phyloP scores from a whole-genome alignment of 2,888 invertebrate genomes.

The Macrostomum cliftonense region DNA sequence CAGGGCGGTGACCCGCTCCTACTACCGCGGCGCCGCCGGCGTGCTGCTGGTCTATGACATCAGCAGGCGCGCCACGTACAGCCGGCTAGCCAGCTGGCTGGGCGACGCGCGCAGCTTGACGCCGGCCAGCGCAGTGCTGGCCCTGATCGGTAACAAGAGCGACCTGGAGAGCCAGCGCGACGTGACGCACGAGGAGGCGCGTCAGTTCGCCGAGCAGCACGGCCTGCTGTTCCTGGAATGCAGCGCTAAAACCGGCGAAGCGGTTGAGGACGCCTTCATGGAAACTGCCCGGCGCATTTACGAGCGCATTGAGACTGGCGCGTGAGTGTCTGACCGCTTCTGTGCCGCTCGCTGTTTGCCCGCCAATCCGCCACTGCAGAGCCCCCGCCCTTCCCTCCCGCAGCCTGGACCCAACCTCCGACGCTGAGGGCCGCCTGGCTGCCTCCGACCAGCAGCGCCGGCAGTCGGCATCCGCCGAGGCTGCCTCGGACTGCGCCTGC shows the following conservation, averaged over 20 bases:
- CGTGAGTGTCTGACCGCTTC: too few species aligned
- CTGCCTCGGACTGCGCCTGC: too few species aligned
- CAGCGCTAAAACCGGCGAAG: constrained; percentile 52
- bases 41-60: constrained; percentile 99
- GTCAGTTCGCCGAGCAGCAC: constrained; percentile 98
- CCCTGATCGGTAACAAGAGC: constrained; percentile 85
- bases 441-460: too few species aligned
- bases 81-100: constrained; percentile 95
- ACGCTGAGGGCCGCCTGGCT: too few species aligned
- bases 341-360: too few species aligned
- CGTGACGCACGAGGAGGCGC: constrained; percentile 97
- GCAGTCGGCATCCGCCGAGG: too few species aligned
- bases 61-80: constrained; percentile 72
- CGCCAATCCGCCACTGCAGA: too few species aligned
- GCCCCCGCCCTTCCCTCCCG: too few species aligned
- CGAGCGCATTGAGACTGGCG: too few species aligned
- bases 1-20: constrained; percentile 86
- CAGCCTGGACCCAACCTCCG: too few species aligned
- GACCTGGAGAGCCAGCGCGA: constrained; percentile 93
- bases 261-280: constrained; percentile 96
- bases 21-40: constrained; percentile 72
- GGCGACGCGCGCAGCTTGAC: constrained; percentile 95
- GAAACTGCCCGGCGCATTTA: constrained; percentile 56
- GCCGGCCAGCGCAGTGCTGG: constrained; percentile 76
- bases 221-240: constrained; percentile 19